A percentile compares a stretch with the other conserved stretches of the same genome.
Evolutionary conservation across 2,797 vertebrate genomes (phyloP).

Genomic region (Hydrophis major): DNA sequence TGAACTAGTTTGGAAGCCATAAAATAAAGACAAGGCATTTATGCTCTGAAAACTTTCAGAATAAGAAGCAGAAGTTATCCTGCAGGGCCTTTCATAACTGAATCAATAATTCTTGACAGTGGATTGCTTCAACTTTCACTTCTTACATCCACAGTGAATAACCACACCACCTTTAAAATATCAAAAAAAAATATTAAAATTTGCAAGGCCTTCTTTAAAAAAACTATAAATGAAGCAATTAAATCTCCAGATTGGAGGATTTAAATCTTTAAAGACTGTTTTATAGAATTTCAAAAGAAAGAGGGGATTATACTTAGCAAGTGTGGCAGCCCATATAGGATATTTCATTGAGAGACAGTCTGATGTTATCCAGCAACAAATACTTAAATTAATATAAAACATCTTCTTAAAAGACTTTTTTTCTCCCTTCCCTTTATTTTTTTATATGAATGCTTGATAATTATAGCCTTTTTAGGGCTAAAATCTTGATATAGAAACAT

Average conservation of each 20-base stretch:
- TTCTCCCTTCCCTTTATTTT: slow-evolving; percentile 41
- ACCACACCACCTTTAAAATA: slow-evolving; percentile 69
- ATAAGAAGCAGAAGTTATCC: slow-evolving; percentile 46
- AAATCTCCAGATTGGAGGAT: slow-evolving; percentile 75
- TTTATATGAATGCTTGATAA: slow-evolving; percentile 55
- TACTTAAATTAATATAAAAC: slow-evolving; percentile 79
- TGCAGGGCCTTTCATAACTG: slow-evolving; percentile 50
- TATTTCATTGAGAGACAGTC: slow-evolving; percentile 69
- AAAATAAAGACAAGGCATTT: slow-evolving; percentile 63
- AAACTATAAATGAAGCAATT: slow-evolving; percentile 74
- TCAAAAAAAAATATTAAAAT: slow-evolving; percentile 63
- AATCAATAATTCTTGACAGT: slow-evolving; percentile 20
- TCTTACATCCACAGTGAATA: slow-evolving; percentile 54
- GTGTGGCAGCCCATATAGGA: slow-evolving; percentile 73
- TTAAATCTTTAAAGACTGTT: slow-evolving; percentile 75
- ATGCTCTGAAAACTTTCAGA: slow-evolving; percentile 47
- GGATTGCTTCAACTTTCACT: slow-evolving; percentile 42
- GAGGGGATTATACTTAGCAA: slow-evolving; percentile 78
- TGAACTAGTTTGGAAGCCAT: slow-evolving; percentile 62
- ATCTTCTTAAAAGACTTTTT: slow-evolving; percentile 67
- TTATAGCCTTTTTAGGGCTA: slow-evolving; percentile 50
- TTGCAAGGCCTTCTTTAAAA: slow-evolving; percentile 72
- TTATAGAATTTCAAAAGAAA: slow-evolving; percentile 77
- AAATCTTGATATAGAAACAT: slow-evolving; percentile 11
- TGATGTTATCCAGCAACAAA: slow-evolving; percentile 76